phyloP scores from a whole-genome alignment of 2,888 invertebrate species.

The Yponomeuta cagnagella region DNA sequence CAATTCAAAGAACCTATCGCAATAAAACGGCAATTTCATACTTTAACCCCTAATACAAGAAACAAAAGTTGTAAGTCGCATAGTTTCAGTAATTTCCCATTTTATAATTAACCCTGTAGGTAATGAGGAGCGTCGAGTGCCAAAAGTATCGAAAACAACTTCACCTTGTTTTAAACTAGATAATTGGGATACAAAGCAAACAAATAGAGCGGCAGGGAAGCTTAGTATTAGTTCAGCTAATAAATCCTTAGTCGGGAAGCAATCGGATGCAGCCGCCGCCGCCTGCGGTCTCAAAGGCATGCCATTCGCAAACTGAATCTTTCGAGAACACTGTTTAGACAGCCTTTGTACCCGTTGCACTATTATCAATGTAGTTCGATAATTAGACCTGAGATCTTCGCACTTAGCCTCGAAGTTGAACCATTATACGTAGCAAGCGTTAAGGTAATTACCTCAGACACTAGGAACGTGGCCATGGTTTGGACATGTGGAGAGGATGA shows the following conservation, averaged over 20 bases:
- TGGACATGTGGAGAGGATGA: too few relatives aligned
- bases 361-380: not conserved
- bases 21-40: too few relatives aligned
- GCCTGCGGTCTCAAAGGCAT: constrained; percentile 12
- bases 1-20: too few relatives aligned
- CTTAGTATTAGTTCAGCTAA: not conserved
- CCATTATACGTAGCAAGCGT: too few relatives aligned
- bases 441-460: too few relatives aligned
- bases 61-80: too few relatives aligned
- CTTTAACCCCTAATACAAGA: too few relatives aligned
- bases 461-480: too few relatives aligned
- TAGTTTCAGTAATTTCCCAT: too few relatives aligned
- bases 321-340: constrained; percentile 3
- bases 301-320: constrained; percentile 14
- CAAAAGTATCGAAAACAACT: not conserved
- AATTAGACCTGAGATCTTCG: too few relatives aligned
- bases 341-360: not conserved
- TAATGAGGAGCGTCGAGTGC: not conserved
- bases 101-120: not conserved
- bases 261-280: constrained; percentile 2
- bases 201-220: not conserved
- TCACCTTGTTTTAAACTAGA: not conserved
- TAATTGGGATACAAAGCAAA: constrained; percentile 4
- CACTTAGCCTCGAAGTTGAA: too few relatives aligned
- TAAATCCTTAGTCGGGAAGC: constrained; percentile 6